Base-by-base conservation (phyloP, 1,140 invertebrate genomes). In the Fopius arisanus region DNA sequence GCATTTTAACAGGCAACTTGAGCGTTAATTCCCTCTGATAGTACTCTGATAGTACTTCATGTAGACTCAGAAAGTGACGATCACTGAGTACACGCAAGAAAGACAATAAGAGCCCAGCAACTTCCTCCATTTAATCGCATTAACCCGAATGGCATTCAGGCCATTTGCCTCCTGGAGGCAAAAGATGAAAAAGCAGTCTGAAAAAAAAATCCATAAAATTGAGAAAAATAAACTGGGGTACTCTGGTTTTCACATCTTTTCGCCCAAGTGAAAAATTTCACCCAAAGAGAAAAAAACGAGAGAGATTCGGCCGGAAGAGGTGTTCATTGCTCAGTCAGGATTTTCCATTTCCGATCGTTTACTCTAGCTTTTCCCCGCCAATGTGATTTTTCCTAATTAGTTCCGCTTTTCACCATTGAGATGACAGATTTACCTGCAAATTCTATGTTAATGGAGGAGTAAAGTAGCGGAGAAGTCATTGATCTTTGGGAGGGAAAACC, bases 1-100 rank as follows among this genome's bases (percentile, higher is more conserved):
- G 12, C 43, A 3, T 48, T 48, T 48, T 48, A 40, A 29, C 33
- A 67, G 70, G 67, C 65, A 29, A 16, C 63, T 37, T 76, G 59
- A 59, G 69, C 73, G 70, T 70, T 75, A 69, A 72, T 75, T 70
- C 65, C 70, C 31, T 67, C 66, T 72, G 33, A 43, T 48, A 48
- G n/a, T 19, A 48, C 43, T 67, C 66, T 72, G 33, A 43, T 48
- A 48, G n/a, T 19, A 48, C 43, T 48, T 14, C 43, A 37, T 19
- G 29, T 9, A 59, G 41, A 3, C 16, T 43, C 43, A n/a, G 31
- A 3, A 40, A 16, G 16, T 21, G 71, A 16, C 29, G 59, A 66
- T 21, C 62, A 40, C 21, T 28, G 48, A 7, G 23, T 72, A 28
- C 28, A 21, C 43, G 43, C 43, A 29, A 41, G 10, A 29, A 63